Evolutionary conservation across 2,113 vertebrate species (phyloP).

Genomic region (Gorsachius goisagi): DNA sequence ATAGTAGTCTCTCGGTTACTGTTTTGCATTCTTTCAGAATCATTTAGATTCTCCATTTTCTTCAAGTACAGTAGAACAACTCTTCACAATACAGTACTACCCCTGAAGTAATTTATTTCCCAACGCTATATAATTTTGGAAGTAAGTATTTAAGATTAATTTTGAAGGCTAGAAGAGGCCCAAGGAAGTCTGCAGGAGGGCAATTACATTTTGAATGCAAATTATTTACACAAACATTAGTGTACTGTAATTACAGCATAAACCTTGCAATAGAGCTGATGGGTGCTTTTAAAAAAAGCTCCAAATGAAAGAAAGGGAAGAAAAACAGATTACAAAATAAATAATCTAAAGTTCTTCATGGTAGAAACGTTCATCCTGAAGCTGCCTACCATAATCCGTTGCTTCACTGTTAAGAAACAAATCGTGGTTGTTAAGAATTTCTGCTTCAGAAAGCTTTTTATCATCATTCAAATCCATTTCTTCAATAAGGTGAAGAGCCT

Average conservation of each 20-base stretch:
- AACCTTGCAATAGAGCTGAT: slow-evolving; percentile 37
- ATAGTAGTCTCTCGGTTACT: slow-evolving; percentile 9
- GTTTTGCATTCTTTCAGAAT: slow-evolving; percentile 26
- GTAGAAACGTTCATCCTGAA: slow-evolving; percentile 80
- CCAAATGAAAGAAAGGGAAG: neutral
- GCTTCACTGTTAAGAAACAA: slow-evolving; percentile 95
- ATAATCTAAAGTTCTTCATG: slow-evolving; percentile 79
- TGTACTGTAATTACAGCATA: slow-evolving; percentile 57
- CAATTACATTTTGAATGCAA: slow-evolving; percentile 46
- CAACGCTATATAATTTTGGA: neutral
- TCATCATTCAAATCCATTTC: slow-evolving; percentile 92
- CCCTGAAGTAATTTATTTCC: slow-evolving; percentile 3
- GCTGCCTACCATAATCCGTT: slow-evolving; percentile 92
- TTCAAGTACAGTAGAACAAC: slow-evolving; percentile 58
- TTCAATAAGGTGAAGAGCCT: slow-evolving; percentile 92
- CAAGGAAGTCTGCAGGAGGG: slow-evolving; percentile 20
- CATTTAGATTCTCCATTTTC: slow-evolving; percentile 2
- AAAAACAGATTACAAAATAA: slow-evolving; percentile 20
- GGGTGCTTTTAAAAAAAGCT: neutral
- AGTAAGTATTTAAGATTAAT: slow-evolving; percentile 19
- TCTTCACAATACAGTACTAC: slow-evolving; percentile 34
- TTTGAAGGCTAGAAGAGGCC: slow-evolving; percentile 25
- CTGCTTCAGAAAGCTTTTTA: slow-evolving; percentile 81
- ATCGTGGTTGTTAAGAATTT: slow-evolving; percentile 90
- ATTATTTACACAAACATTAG: slow-evolving; percentile 44